These are phyloP conservation scores for Platycercus adscitus DNA, from an alignment of 2,113 vertebrate genomes.

Conservation along the genomic window DNA sequence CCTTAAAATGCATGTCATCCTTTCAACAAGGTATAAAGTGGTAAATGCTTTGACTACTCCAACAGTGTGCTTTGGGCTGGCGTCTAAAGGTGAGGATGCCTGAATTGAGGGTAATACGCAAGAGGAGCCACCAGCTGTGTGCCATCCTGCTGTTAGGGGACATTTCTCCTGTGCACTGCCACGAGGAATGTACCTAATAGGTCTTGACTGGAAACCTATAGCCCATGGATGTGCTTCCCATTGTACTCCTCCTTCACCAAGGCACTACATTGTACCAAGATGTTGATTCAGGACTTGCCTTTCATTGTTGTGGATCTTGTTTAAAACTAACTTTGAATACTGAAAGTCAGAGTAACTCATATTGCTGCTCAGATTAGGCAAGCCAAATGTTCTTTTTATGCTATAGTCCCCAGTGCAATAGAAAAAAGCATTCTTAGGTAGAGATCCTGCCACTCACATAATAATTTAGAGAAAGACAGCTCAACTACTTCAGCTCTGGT, in stretches of 20 bases:
- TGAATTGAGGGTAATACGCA: neutral
- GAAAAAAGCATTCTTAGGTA: slow-evolving; percentile 63
- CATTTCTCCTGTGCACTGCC: neutral
- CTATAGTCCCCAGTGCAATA: slow-evolving; percentile 37
- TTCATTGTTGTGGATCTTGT: neutral
- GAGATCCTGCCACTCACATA: slow-evolving; percentile 56
- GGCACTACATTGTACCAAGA: neutral
- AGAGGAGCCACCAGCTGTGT: neutral
- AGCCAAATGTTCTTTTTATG: slow-evolving; percentile 27
- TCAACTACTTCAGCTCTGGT: slow-evolving; percentile 19
- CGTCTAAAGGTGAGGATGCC: neutral
- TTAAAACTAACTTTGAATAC: slow-evolving; percentile 52
- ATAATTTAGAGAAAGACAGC: slow-evolving; percentile 61
- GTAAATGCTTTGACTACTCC: neutral
- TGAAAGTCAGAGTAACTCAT: neutral
- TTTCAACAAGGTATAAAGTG: neutral
- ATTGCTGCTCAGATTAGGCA: slow-evolving; percentile 11
- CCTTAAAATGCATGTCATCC: neutral
- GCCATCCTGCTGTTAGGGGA: neutral
- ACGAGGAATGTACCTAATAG: neutral
- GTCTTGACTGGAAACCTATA: neutral
- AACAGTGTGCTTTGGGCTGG: neutral
- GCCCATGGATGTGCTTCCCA: neutral
- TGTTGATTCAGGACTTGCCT: neutral
- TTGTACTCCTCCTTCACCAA: neutral